A percentile compares a stretch with the other conserved stretches of the same genome.
These are phyloP conservation scores for Myotis findleyi DNA, from an alignment of 2,797 vertebrate species.

Conservation along the genomic window DNA sequence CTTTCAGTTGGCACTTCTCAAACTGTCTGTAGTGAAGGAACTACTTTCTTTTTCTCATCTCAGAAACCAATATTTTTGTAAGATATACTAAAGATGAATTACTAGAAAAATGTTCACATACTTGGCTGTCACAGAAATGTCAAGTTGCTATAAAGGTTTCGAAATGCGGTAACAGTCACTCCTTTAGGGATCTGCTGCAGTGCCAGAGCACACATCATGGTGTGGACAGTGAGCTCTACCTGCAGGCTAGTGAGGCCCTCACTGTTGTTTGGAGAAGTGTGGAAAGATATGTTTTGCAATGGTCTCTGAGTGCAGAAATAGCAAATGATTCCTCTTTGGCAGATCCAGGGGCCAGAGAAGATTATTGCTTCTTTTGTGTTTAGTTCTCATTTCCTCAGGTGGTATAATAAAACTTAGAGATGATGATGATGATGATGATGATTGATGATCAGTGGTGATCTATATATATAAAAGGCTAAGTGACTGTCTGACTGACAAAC, in stretches of 20 bases:
- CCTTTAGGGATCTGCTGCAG: neutral
- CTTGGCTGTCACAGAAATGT: constrained; percentile 10
- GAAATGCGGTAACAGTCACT: neutral
- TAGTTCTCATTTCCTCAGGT: neutral
- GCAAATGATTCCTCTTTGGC: neutral
- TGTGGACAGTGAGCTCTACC: rapidly evolving
- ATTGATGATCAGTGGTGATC: neutral
- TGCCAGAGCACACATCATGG: neutral
- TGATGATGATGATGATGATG: no score
- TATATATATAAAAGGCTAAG: no score
- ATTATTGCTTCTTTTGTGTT: neutral
- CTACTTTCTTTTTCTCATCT: neutral
- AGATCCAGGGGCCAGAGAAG: neutral
- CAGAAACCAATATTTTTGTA: neutral
- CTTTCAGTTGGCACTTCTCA: neutral
- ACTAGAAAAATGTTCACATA: neutral
- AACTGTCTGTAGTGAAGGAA: neutral
- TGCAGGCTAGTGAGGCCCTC: rapidly evolving
- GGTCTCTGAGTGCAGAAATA: neutral
- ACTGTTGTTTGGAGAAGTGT: neutral
- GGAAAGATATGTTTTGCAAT: neutral
- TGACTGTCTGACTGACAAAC: no score
- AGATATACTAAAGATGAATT: constrained; percentile 2
- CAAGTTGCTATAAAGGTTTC: neutral
- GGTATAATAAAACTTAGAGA: neutral